Percentiles rank a stretch among this genome's conserved stretches.
phyloP scores from a whole-genome alignment of 2,797 vertebrate genomes.

The Mallotus villosus region DNA sequence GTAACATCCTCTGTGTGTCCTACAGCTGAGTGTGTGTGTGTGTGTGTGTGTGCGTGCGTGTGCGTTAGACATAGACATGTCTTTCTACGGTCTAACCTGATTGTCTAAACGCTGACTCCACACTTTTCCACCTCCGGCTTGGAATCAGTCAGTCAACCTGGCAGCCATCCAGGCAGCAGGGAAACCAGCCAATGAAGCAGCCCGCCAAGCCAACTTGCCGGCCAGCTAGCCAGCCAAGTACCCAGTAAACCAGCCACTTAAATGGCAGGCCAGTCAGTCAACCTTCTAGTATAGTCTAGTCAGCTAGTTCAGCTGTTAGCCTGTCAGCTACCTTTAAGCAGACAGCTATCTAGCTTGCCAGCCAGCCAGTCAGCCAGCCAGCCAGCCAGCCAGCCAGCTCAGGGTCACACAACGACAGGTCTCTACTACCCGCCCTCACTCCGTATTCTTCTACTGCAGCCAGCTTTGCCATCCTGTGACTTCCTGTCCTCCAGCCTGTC shows the following conservation, averaged over 20 bases:
- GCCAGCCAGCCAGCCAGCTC: too few species aligned
- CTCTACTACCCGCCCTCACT: too few species aligned
- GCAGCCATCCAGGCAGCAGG: not conserved
- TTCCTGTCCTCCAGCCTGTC: too few species aligned
- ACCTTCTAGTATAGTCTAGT: not conserved
- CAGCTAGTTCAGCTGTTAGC: too few species aligned
- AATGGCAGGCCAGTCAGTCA: not conserved
- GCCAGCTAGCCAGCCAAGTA: not conserved
- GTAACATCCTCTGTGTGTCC: not conserved
- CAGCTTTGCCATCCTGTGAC: too few species aligned
- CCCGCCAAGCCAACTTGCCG: not conserved
- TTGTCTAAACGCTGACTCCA: not conserved
- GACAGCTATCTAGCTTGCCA: too few species aligned
- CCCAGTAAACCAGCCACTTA: not conserved
- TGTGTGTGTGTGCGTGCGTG: constrained; percentile 11
- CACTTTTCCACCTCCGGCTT: not conserved
- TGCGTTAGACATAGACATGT: not conserved
- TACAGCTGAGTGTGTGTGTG: constrained; percentile 1
- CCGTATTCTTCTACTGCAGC: too few species aligned
- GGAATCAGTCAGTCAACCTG: not conserved
- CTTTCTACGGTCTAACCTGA: not conserved
- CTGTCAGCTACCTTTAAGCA: too few species aligned
- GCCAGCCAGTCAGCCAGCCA: too few species aligned
- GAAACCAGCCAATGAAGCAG: not conserved
- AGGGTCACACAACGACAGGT: too few species aligned